These are phyloP conservation scores for Blastomussa wellsi DNA, from an alignment of 92 coral and sea anemone species.

Conservation along the genomic window DNA sequence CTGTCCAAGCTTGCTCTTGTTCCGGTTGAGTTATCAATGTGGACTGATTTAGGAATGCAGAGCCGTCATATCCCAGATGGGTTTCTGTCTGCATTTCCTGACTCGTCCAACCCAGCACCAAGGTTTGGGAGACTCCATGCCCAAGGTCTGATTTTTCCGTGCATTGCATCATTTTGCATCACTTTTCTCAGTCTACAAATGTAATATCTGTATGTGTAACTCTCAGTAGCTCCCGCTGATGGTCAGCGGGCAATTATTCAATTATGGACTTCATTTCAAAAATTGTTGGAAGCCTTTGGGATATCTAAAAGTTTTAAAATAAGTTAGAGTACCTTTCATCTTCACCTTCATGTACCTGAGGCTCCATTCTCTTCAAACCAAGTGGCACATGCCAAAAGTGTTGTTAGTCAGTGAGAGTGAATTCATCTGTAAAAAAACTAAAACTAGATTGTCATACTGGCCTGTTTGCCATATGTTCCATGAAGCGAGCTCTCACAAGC, in stretches of 20 bases:
- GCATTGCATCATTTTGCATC: too few relatives aligned
- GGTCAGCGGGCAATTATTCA: too few relatives aligned
- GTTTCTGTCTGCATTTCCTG: constrained; percentile 54
- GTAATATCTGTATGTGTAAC: neutral
- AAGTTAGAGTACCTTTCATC: too few relatives aligned
- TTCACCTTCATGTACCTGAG: too few relatives aligned
- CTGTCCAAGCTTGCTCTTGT: constrained; percentile 63
- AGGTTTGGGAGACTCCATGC: constrained; percentile 81
- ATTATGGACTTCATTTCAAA: too few relatives aligned
- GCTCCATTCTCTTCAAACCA: too few relatives aligned
- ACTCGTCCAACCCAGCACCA: constrained; percentile 61
- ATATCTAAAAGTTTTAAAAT: neutral
- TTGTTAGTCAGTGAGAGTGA: too few relatives aligned
- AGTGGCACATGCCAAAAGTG: too few relatives aligned
- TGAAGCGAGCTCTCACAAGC: too few relatives aligned
- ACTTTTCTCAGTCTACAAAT: neutral
- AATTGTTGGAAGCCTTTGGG: too few relatives aligned
- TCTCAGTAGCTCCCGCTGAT: neutral
- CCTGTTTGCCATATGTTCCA: neutral
- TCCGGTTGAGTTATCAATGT: constrained; percentile 59
- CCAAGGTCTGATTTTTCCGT: constrained; percentile 53
- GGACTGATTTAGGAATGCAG: constrained; percentile 96
- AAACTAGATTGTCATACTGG: neutral
- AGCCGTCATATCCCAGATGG: constrained; percentile 87
- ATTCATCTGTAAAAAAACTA: too few relatives aligned